A percentile compares a stretch with the other conserved stretches of the same genome.
Evolutionary conservation across 2,113 vertebrate species (phyloP).

Genomic region (Pholis gunnellus): DNA sequence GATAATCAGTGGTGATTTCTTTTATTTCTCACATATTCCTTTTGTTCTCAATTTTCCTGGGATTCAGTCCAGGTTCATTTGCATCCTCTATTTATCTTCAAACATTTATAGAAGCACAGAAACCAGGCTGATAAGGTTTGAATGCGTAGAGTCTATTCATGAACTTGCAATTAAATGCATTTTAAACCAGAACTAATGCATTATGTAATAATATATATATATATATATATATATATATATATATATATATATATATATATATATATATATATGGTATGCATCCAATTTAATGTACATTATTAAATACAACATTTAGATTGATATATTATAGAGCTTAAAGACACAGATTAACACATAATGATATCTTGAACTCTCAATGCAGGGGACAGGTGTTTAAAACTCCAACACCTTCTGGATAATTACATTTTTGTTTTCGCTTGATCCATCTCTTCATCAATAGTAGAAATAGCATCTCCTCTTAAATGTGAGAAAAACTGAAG

Average conservation of each 20-base stretch:
- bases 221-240: too few species aligned
- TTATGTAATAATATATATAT: background rate
- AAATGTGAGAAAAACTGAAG: background rate
- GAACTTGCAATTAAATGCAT: background rate
- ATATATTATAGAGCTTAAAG: background rate
- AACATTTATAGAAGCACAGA: constrained; percentile 17
- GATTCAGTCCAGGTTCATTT: background rate
- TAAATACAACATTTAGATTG: background rate
- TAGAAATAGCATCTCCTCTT: background rate
- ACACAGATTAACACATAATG: background rate
- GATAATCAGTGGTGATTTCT: background rate
- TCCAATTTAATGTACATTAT: background rate
- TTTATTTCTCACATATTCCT: background rate
- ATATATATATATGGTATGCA: background rate
- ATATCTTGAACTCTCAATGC: background rate
- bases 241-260: too few species aligned
- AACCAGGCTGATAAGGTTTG: background rate
- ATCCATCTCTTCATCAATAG: background rate
- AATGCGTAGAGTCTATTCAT: background rate
- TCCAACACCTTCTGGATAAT: background rate
- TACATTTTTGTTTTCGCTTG: background rate
- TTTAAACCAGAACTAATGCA: background rate
- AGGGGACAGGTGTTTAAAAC: background rate
- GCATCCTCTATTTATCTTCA: background rate
- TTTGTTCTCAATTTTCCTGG: background rate